Conservation (phyloP, 2,113 vertebrate species). For the Thinocorus orbignyianus region DNA sequence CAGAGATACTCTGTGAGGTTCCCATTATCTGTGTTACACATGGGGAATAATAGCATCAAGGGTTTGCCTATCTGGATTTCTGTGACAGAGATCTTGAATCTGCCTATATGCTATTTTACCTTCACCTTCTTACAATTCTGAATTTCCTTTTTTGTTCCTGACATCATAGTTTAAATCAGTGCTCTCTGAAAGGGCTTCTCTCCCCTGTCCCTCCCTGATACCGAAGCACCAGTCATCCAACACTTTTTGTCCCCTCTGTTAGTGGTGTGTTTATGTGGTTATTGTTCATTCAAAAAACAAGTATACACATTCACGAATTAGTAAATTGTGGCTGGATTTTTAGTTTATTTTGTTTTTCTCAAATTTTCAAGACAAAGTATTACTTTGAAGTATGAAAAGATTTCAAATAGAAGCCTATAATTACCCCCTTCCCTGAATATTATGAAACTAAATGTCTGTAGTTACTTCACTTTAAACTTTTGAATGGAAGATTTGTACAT, state of each 20-base stretch:
- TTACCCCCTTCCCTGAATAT: neutral
- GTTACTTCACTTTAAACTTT: neutral
- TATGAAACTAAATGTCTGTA: neutral
- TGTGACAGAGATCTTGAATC: neutral
- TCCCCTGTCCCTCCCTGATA: accelerated
- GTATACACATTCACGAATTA: neutral
- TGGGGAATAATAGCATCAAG: neutral
- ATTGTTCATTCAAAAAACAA: neutral
- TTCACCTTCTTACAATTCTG: neutral
- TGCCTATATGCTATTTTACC: neutral
- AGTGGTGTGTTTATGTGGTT: neutral
- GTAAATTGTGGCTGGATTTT: neutral
- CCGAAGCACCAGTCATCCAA: neutral
- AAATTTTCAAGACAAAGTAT: neutral
- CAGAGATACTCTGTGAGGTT: neutral
- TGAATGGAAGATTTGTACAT: neutral
- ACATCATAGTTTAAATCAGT: neutral
- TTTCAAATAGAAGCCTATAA: neutral
- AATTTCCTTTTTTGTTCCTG: neutral
- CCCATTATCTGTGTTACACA: neutral
- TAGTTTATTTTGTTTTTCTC: neutral
- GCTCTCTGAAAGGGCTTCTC: neutral
- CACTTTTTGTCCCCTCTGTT: neutral
- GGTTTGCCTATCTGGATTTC: neutral
- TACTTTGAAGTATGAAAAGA: neutral